These are phyloP conservation scores for Zapus hudsonius DNA, from an alignment of 2,113 vertebrate species.

Conservation along the genomic window DNA sequence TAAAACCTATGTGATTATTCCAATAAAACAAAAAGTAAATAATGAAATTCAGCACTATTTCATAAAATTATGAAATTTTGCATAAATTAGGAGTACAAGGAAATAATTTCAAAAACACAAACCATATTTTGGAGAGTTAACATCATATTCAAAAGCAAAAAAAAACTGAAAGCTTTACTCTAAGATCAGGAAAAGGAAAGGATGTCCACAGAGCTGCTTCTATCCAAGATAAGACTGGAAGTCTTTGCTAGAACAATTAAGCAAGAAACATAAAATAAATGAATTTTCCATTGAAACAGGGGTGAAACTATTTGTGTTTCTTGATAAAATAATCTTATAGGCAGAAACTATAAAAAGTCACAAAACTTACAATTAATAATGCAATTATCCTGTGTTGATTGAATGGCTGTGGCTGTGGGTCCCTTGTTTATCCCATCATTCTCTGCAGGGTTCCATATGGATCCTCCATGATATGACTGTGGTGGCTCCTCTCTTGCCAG, in stretches of 20 bases:
- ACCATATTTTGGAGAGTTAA: not conserved
- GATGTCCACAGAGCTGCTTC: rapidly evolving
- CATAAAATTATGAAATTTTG: not conserved
- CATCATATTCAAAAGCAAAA: no score
- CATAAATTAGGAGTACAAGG: not conserved
- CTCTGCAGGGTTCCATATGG: no score
- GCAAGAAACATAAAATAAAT: not conserved
- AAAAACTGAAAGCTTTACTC: not conserved
- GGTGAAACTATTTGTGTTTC: not conserved
- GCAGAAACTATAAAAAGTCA: not conserved
- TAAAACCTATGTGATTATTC: not conserved
- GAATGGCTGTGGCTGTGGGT: no score
- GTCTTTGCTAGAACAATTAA: not conserved
- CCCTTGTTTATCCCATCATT: no score
- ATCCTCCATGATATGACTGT: no score
- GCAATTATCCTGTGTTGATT: no score
- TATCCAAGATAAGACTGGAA: not conserved
- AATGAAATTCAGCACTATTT: not conserved
- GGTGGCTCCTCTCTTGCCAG: no score
- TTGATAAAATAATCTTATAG: not conserved
- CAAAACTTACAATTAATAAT: not conserved
- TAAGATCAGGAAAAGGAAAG: not conserved
- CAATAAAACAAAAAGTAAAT: not conserved
- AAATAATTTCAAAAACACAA: not conserved
- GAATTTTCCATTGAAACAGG: not conserved